Evolutionary conservation across 2,113 vertebrate species (phyloP), one percentile per base, ranked within the genome.

Genomic region (Micromys minutus): DNA sequence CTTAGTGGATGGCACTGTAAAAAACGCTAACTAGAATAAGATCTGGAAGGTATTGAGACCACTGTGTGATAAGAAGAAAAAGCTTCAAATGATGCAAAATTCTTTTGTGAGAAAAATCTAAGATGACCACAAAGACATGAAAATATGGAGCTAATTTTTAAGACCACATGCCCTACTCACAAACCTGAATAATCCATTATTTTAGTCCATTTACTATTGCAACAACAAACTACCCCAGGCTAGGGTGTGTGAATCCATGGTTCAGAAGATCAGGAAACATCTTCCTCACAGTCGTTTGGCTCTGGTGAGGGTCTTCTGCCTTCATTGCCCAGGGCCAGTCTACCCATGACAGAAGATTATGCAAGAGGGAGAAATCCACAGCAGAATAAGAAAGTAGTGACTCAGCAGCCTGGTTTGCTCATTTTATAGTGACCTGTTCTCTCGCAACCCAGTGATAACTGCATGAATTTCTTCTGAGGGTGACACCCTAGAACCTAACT

Each of bases 11-110:
- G 59, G 39, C 39, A 55, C 75, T 95, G 39, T 87, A 85, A 45
- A 96, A 95, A 85, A 55, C 59, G 74, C 21, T 84, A 90, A 91
- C 85, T 86, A 93, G 86, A 96, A 90, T 21, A 2, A n/a, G 89
- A 92, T 74, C 90, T 15, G 95, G 16, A 76, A 90, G 72, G 17
- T 74, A 72, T 39, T 57, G 39, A 55, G 45, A 59, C 45, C 45
- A n/a, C 29, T 72, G 5, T 91, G 26, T 47, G 11, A 63, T 80
- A 83, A 86, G 57, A 77, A 72, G 8, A 85, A 67, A 67, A 71
- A 88, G 9, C 72, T 93, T 34, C 55, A 81, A 90, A 75, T 1
- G 24, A 79, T 93, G 11, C 15, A 50, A 77, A 59, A 72, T 84
- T 3, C 7, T 77, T 69, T 59, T 9, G 45, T 67, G 47, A 89